These are phyloP conservation scores for Microplitis mediator DNA, from an alignment of 1,140 invertebrate species.

Conservation along the genomic window DNA sequence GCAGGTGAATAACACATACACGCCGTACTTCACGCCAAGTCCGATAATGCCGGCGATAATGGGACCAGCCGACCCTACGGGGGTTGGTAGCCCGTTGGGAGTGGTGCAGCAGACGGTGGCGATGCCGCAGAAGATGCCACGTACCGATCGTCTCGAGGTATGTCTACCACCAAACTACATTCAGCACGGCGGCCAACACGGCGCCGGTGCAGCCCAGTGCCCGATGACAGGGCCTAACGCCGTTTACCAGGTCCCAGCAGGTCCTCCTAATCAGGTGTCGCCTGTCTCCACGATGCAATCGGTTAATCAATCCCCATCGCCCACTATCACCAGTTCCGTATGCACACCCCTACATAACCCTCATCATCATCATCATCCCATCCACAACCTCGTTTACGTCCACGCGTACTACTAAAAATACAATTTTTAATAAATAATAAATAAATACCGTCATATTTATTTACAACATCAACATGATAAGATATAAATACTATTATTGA, in stretches of 20 bases:
- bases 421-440: too few relatives aligned
- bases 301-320: slow-evolving; percentile 57
- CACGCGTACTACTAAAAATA: slow-evolving; percentile 56
- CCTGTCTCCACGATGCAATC: slow-evolving; percentile 62
- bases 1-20: slow-evolving; percentile 81
- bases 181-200: slow-evolving; percentile 56
- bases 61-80: slow-evolving; percentile 79
- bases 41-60: slow-evolving; percentile 84
- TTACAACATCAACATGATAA: too few relatives aligned
- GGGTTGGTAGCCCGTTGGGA: slow-evolving; percentile 71
- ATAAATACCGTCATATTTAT: too few relatives aligned
- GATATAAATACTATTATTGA: too few relatives aligned
- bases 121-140: slow-evolving; percentile 88
- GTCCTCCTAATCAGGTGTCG: slow-evolving; percentile 61
- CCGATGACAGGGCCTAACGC: slow-evolving; percentile 53
- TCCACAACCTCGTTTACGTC: slow-evolving; percentile 61
- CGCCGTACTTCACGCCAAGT: slow-evolving; percentile 84
- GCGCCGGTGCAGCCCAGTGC: slow-evolving; percentile 56
- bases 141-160: slow-evolving; percentile 96
- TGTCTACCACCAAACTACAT: slow-evolving; percentile 66
- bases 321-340: slow-evolving; percentile 49
- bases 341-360: slow-evolving; percentile 58
- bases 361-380: slow-evolving; percentile 51
- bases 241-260: slow-evolving; percentile 58
- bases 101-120: slow-evolving; percentile 85